phyloP scores from a whole-genome alignment of 2,888 invertebrate species.

The Drosophila pseudotakahashii region DNA sequence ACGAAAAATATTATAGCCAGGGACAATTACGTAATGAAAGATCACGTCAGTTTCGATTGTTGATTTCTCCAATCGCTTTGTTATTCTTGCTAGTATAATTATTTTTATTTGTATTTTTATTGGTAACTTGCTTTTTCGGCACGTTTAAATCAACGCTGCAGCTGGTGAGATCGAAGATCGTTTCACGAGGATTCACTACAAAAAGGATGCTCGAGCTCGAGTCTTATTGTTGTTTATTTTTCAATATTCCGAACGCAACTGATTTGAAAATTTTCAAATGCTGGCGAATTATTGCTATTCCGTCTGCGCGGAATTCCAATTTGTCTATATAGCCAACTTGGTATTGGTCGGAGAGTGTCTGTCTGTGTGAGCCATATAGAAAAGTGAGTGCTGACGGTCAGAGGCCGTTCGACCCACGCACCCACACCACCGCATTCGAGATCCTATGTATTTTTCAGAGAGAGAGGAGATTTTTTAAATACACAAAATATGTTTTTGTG shows the following conservation, averaged over 20 bases:
- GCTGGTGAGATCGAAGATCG: constrained; percentile 74
- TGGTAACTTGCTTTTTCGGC: constrained; percentile 75
- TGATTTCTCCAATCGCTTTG: background rate
- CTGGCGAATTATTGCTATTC: constrained; percentile 81
- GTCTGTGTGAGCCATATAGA: constrained; percentile 48
- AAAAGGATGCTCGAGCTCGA: constrained; percentile 67
- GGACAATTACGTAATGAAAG: constrained; percentile 59
- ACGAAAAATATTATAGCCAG: constrained; percentile 53
- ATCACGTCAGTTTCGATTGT: constrained; percentile 11
- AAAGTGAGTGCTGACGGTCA: constrained; percentile 68
- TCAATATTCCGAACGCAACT: constrained; percentile 85
- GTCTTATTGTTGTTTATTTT: constrained; percentile 83
- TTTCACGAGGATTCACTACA: constrained; percentile 73
- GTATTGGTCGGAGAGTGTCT: constrained; percentile 40
- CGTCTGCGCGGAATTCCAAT: constrained; percentile 78
- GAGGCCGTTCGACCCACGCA: constrained; percentile 80
- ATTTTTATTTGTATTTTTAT: constrained; percentile 21
- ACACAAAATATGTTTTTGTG: constrained; percentile 63
- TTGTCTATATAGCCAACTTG: constrained; percentile 61
- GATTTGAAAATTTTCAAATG: constrained; percentile 81
- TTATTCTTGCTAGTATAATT: constrained; percentile 31
- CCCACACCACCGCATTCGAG: constrained; percentile 26
- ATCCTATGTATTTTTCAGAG: constrained; percentile 20
- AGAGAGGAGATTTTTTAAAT: constrained; percentile 37
- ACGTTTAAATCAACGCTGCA: constrained; percentile 70